These are phyloP conservation scores for Aphidius colemani DNA, from an alignment of 2,888 invertebrate genomes.

Conservation along the genomic window DNA sequence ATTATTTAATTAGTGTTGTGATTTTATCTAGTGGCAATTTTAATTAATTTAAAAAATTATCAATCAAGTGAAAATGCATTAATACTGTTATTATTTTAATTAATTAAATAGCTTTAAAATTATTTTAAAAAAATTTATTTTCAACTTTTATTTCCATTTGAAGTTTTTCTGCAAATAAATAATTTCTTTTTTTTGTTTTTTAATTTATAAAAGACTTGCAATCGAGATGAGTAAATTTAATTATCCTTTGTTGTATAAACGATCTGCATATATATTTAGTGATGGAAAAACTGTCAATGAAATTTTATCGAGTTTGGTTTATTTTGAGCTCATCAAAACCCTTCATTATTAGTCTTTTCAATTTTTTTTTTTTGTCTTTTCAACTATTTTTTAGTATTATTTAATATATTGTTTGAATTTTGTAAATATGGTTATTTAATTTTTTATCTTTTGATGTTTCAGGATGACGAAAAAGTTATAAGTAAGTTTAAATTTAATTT, in stretches of 20 bases:
- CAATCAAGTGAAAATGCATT: no score
- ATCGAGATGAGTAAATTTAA: not conserved
- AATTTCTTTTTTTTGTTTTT: not conserved
- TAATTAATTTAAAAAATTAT: no score
- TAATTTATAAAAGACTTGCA: not conserved
- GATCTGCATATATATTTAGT: not conserved
- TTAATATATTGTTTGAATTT: not conserved
- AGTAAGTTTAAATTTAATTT: constrained; percentile 42
- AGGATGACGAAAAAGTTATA: constrained; percentile 53
- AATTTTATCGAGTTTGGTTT: constrained; percentile 20
- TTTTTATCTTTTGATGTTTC: constrained; percentile 39
- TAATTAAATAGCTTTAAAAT: no score
- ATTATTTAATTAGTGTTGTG: not conserved
- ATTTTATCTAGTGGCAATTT: not conserved
- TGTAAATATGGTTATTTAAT: constrained; percentile 1
- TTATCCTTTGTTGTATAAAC: not conserved
- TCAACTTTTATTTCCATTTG: no score
- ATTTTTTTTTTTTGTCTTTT: not conserved
- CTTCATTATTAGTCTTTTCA: constrained; percentile 17
- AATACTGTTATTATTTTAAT: no score
- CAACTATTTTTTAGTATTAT: not conserved
- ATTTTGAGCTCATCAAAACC: constrained; percentile 10
- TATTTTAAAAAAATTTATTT: no score
- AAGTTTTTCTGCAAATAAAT: not conserved
- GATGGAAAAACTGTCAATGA: constrained; percentile 19